Percentiles rank a stretch among this genome's conserved stretches.
phyloP scores from a whole-genome alignment of 2,888 invertebrate species.

The Sphaeridia pumilis region DNA sequence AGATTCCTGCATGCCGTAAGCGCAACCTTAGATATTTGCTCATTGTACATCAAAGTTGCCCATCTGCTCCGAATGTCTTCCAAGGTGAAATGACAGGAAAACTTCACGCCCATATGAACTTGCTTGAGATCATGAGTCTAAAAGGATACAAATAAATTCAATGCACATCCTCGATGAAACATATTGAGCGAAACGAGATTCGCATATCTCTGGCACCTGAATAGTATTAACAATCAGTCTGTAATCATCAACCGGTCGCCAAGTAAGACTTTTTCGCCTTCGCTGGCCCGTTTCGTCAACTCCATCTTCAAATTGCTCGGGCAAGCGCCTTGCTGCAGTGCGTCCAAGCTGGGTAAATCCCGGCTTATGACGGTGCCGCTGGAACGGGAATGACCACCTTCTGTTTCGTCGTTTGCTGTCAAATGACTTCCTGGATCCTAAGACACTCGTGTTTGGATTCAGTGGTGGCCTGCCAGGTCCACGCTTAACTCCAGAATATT shows the following conservation, averaged over 20 bases:
- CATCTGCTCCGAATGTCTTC: constrained; percentile 90
- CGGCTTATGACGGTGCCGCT: background rate
- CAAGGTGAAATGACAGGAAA: constrained; percentile 86
- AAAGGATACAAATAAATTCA: no score
- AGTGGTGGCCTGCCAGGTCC: background rate
- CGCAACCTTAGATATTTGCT: constrained; percentile 81
- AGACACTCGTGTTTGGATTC: background rate
- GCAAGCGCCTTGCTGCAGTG: no score
- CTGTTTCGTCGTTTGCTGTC: background rate
- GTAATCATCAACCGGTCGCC: constrained; percentile 96
- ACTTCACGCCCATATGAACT: constrained; percentile 83
- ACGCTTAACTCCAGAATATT: background rate
- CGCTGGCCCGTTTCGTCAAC: constrained; percentile 13
- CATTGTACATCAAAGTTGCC: constrained; percentile 90
- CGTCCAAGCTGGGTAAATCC: background rate
- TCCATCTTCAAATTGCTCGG: background rate
- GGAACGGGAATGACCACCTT: background rate
- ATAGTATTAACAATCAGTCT: constrained; percentile 85
- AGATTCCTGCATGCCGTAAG: constrained; percentile 86
- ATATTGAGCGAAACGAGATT: background rate
- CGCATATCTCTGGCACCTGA: constrained; percentile 48
- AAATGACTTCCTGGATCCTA: background rate
- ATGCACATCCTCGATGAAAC: no score
- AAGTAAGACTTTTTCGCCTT: constrained; percentile 40
- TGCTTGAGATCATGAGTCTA: constrained; percentile 50